Percentiles rank a stretch among this genome's conserved stretches.
Conservation (phyloP, 1,140 invertebrate species). For the Drepana arcuata region DNA sequence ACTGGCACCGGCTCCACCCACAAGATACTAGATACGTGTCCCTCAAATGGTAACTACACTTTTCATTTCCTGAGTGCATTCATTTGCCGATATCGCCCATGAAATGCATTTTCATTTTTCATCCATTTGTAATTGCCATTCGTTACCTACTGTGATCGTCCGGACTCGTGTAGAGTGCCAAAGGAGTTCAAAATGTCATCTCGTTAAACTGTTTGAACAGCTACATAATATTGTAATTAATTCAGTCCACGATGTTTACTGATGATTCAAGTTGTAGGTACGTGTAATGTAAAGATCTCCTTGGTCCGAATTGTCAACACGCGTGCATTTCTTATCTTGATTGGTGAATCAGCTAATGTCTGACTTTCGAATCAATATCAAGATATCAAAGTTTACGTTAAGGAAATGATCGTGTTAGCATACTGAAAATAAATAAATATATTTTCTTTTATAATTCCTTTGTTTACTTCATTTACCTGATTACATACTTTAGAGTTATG, state of each 20-base stretch:
- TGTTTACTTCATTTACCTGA: no score
- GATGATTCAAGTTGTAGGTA: slow-evolving; percentile 6
- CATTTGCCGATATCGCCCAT: no score
- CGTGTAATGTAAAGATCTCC: neutral
- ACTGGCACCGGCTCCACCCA: slow-evolving; percentile 45
- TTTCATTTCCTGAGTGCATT: slow-evolving; percentile 64
- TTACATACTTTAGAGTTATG: no score
- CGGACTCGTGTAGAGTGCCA: slow-evolving; percentile 5
- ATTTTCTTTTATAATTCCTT: no score
- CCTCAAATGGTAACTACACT: slow-evolving; percentile 19
- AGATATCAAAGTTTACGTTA: no score
- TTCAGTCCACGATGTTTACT: slow-evolving; percentile 26
- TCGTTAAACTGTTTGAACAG: slow-evolving; percentile 11
- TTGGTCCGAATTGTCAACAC: neutral
- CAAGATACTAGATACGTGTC: slow-evolving; percentile 25
- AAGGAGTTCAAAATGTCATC: slow-evolving; percentile 12
- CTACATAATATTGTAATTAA: slow-evolving; percentile 17
- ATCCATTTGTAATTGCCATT: slow-evolving; percentile 5
- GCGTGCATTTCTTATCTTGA: no score
- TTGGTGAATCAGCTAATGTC: no score
- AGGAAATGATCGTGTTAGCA: no score
- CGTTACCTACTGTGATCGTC: neutral
- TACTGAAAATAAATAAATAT: no score
- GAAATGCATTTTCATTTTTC: no score
- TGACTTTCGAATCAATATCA: no score